phyloP scores from a whole-genome alignment of 2,797 vertebrate genomes.

The Hafferia zeledoni region DNA sequence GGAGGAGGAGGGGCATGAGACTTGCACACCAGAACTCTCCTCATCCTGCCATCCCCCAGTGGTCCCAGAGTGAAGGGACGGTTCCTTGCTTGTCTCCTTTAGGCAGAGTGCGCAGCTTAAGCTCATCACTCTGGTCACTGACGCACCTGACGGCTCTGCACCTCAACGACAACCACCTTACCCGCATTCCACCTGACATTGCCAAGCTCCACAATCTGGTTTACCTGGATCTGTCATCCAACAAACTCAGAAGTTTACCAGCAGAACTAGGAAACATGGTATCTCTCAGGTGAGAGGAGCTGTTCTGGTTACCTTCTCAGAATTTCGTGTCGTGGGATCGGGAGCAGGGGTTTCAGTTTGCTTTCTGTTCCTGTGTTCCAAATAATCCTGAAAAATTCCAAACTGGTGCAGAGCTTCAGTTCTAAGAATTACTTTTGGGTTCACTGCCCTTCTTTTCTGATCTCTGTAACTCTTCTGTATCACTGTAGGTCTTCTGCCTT shows the following conservation, averaged over 20 bases:
- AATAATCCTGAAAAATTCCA: background rate
- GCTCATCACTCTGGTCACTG: conserved; percentile 93
- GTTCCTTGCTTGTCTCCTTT: conserved; percentile 38
- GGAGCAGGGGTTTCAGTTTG: background rate
- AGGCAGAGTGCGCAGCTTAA: conserved; percentile 96
- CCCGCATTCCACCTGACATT: conserved; percentile 97
- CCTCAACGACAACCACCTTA: conserved; percentile 98
- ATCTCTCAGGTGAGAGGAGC: conserved; percentile 92
- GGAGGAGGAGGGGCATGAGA: background rate
- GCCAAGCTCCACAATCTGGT: conserved; percentile 97
- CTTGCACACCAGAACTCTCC: background rate
- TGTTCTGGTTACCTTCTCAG: background rate
- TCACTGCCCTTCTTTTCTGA: background rate
- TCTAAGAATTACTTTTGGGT: background rate
- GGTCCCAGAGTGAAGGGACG: background rate
- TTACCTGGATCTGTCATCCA: conserved; percentile 99
- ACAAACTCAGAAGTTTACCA: conserved; percentile 99
- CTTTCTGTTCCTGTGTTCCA: background rate
- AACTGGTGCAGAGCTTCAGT: background rate
- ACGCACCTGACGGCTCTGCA: conserved; percentile 99
- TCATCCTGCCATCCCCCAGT: background rate
- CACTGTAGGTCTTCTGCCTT: background rate
- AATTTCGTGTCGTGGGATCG: fast-evolving
- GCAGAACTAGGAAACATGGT: conserved; percentile 99
- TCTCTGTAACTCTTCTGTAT: background rate